Evolutionary conservation across 2,113 vertebrate species (phyloP).

Genomic region (Recurvirostra avosetta): DNA sequence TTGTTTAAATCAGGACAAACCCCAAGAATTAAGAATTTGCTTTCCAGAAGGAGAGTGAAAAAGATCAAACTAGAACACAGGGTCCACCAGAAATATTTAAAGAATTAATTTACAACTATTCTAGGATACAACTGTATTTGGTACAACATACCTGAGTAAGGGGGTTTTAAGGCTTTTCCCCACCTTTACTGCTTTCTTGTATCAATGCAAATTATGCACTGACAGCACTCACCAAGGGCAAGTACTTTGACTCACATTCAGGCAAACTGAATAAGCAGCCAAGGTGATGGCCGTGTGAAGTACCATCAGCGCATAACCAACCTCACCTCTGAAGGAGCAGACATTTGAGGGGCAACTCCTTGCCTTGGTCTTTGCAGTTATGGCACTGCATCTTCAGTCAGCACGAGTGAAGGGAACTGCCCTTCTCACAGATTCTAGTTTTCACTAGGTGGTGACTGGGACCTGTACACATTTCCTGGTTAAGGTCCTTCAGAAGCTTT

Average conservation of each 20-base stretch:
- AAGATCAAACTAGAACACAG: not conserved
- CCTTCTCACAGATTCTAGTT: not conserved
- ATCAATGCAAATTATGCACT: not conserved
- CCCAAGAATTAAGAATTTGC: not conserved
- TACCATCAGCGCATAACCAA: not conserved
- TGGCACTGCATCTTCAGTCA: not conserved
- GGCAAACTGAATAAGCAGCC: not conserved
- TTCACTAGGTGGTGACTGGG: rapidly evolving
- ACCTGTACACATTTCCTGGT: not conserved
- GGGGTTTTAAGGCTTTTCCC: not conserved
- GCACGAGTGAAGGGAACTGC: not conserved
- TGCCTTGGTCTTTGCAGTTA: not conserved
- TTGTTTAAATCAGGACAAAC: not conserved
- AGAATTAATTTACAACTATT: not conserved
- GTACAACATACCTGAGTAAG: not conserved
- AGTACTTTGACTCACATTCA: not conserved
- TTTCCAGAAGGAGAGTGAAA: not conserved
- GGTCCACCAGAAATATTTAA: not conserved
- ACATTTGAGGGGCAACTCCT: not conserved
- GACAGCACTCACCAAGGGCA: not conserved
- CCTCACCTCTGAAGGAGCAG: not conserved
- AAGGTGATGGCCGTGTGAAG: not conserved
- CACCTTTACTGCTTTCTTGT: not conserved
- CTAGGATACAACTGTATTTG: not conserved
- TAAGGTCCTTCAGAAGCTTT: not conserved